Percentiles rank a stretch among this genome's conserved stretches.
Evolutionary conservation across 2,888 invertebrate genomes (phyloP).

Genomic region (Lacanobia wlatinum): DNA sequence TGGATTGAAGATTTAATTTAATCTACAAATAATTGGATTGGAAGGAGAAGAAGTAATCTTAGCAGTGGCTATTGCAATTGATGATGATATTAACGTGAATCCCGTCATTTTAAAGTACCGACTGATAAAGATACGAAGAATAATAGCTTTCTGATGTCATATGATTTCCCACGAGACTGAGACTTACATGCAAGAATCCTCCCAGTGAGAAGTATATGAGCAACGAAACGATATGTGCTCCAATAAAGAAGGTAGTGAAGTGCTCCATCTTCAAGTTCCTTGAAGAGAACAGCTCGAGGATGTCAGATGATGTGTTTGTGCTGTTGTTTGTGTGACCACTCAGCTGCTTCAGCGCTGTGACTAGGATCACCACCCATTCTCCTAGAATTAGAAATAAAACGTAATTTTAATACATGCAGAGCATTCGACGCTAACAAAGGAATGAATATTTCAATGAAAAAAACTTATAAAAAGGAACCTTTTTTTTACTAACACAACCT

Average conservation of each 20-base stretch:
- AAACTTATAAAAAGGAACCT: too few species aligned
- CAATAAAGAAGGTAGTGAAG: conserved; percentile 86
- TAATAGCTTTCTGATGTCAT: background rate
- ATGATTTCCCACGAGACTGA: conserved; percentile 45
- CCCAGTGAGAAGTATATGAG: conserved; percentile 92
- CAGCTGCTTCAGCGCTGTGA: conserved; percentile 91
- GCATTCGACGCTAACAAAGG: too few species aligned
- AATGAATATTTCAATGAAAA: too few species aligned
- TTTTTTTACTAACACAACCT: too few species aligned
- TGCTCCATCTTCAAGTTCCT: conserved; percentile 90
- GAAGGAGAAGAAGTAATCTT: too few species aligned
- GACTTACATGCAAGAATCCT: conserved; percentile 92
- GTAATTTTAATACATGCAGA: background rate
- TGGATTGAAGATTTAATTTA: background rate
- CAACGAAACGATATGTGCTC: conserved; percentile 89
- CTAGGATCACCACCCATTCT: conserved; percentile 92
- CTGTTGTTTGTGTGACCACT: conserved; percentile 82
- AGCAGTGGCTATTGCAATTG: too few species aligned
- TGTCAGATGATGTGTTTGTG: conserved; percentile 79
- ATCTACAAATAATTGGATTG: background rate
- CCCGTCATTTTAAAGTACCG: too few species aligned
- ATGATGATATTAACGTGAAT: too few species aligned
- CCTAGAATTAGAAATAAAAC: conserved; percentile 82
- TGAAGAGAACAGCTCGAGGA: conserved; percentile 83
- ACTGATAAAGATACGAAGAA: background rate